Conservation (phyloP, 2,113 vertebrate species). For the Paramormyrops kingsleyae region DNA sequence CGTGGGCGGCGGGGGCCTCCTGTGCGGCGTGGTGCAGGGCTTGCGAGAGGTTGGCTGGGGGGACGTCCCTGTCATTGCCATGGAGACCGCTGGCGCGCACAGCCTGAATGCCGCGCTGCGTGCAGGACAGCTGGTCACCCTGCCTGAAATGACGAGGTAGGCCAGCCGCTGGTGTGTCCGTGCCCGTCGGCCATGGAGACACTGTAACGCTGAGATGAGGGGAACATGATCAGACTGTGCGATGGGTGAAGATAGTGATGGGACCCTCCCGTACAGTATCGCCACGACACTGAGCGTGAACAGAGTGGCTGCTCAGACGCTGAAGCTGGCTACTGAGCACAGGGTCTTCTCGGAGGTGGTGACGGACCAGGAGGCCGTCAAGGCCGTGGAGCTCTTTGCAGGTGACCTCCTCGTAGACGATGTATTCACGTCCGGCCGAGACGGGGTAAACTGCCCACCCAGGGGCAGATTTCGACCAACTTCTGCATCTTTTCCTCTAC, state of each 20-base stretch:
- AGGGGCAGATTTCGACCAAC: not conserved
- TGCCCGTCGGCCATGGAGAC: not conserved
- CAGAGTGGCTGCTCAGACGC: constrained; percentile 63
- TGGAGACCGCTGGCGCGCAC: constrained; percentile 81
- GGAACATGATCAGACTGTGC: not conserved
- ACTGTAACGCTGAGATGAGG: not conserved
- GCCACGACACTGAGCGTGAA: constrained; percentile 77
- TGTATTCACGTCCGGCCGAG: not conserved
- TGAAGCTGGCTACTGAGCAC: constrained; percentile 66
- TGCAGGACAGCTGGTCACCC: constrained; percentile 66
- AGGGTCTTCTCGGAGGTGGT: constrained; percentile 70
- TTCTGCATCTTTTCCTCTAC: constrained; percentile 16
- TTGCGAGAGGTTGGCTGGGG: constrained; percentile 72
- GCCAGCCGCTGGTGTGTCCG: not conserved
- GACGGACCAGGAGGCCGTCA: constrained; percentile 73
- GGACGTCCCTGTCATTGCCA: constrained; percentile 72
- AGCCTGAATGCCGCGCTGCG: constrained; percentile 69
- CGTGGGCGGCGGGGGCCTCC: constrained; percentile 80
- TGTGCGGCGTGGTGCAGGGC: constrained; percentile 73
- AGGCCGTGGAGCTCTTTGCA: constrained; percentile 71
- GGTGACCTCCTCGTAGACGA: constrained; percentile 58
- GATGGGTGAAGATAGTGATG: not conserved
- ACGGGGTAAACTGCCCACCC: not conserved
- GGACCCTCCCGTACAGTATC: constrained; percentile 53
- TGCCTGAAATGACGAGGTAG: constrained; percentile 84